Conservation (phyloP, 2,113 vertebrate species). For the Chloebia gouldiae region DNA sequence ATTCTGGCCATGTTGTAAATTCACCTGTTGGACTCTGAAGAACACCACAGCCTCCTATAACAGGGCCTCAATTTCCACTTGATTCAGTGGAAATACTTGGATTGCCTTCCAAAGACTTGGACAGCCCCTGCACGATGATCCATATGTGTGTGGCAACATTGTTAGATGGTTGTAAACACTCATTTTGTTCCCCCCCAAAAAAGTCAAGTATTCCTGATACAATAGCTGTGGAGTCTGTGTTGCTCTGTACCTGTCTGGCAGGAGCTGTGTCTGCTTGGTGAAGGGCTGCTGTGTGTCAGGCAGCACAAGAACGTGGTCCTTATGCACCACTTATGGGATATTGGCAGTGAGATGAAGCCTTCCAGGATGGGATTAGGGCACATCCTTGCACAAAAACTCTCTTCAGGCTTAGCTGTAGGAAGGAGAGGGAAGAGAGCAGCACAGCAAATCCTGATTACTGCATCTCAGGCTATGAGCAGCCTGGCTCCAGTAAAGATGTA, state of each 20-base stretch:
- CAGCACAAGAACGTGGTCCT: fast-evolving
- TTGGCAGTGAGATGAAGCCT: not conserved
- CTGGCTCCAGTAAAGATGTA: not conserved
- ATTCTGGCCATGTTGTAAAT: not conserved
- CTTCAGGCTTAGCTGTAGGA: not conserved
- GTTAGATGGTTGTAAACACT: not conserved
- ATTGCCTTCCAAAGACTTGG: not conserved
- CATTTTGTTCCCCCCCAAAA: not conserved
- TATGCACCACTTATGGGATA: not conserved
- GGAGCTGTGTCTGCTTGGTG: not conserved
- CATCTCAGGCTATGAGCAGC: not conserved
- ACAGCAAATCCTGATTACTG: not conserved
- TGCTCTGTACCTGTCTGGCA: not conserved
- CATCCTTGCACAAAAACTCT: not conserved
- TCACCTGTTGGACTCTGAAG: not conserved
- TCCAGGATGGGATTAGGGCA: not conserved
- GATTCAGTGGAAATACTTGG: not conserved
- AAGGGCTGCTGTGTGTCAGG: not conserved
- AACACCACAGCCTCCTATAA: not conserved
- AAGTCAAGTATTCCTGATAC: not conserved
- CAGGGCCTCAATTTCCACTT: not conserved
- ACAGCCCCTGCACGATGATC: not conserved
- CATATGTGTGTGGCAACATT: not conserved
- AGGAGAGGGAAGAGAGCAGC: not conserved
- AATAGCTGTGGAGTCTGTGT: not conserved